These are phyloP conservation scores for Triplophysa bombifrons DNA, from an alignment of 2,797 vertebrate species.

Conservation along the genomic window DNA sequence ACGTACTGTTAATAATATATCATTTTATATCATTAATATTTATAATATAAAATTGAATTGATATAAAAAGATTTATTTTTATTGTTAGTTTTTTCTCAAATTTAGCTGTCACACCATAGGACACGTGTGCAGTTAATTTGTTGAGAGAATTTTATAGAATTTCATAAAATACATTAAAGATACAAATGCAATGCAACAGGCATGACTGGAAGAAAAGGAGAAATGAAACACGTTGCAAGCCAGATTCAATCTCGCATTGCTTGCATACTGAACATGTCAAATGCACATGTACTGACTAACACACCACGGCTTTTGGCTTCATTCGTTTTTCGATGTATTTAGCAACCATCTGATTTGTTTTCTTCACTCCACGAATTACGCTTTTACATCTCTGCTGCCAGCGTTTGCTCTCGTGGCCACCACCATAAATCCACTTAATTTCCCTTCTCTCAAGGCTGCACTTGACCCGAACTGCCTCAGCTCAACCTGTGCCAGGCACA, in stretches of 20 bases:
- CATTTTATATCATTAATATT: no score
- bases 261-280: background rate
- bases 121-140: no score
- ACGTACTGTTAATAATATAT: no score
- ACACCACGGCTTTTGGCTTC: background rate
- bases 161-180: no score
- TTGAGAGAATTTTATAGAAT: no score
- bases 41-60: no score
- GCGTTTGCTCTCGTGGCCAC: constrained; percentile 41
- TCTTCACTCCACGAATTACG: constrained; percentile 7
- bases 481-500: constrained; percentile 31
- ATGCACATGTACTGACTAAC: background rate
- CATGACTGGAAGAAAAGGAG: background rate
- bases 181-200: background rate
- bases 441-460: constrained; percentile 43
- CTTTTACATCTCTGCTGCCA: constrained; percentile 33
- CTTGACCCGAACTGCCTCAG: constrained; percentile 35
- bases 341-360: constrained; percentile 2
- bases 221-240: background rate
- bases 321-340: background rate
- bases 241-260: background rate
- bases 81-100: no score
- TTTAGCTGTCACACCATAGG: no score
- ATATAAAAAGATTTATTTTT: no score
- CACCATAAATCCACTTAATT: constrained; percentile 50